Evolutionary conservation across 2,888 invertebrate species (phyloP).

Genomic region (Frankliniella fusca): DNA sequence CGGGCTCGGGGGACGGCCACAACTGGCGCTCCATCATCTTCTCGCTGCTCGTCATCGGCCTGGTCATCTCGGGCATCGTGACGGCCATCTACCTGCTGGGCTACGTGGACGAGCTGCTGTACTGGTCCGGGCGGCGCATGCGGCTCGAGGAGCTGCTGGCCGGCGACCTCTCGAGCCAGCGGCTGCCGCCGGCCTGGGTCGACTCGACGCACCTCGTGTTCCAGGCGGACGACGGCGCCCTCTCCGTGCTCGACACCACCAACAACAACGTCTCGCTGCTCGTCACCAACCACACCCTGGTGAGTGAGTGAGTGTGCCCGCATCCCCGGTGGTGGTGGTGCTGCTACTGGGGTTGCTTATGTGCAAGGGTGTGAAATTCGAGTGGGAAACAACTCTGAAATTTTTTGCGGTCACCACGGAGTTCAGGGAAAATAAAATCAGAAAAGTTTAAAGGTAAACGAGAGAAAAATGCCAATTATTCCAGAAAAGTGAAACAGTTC

Average conservation of each 20-base stretch:
- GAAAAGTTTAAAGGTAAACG: no score
- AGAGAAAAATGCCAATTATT: no score
- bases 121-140: slow-evolving; percentile 84
- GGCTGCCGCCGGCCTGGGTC: slow-evolving; percentile 77
- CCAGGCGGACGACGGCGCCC: slow-evolving; percentile 80
- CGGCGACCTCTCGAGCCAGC: slow-evolving; percentile 66
- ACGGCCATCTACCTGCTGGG: slow-evolving; percentile 84
- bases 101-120: slow-evolving; percentile 83
- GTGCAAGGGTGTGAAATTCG: no score
- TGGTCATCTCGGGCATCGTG: slow-evolving; percentile 81
- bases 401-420: no score
- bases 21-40: slow-evolving; percentile 86
- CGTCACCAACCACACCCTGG: slow-evolving; percentile 82
- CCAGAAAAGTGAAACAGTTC: no score
- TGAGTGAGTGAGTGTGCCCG: slow-evolving; percentile 49
- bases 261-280: slow-evolving; percentile 73
- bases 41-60: slow-evolving; percentile 78
- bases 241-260: slow-evolving; percentile 72
- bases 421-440: no score
- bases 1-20: slow-evolving; percentile 68
- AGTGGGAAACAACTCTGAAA: no score
- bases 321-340: background rate
- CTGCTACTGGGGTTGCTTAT: no score
- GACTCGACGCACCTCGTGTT: slow-evolving; percentile 77
- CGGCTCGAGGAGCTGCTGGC: slow-evolving; percentile 77